Conservation (phyloP, 2,888 invertebrate genomes). For the Polydrusus tereticollis region DNA sequence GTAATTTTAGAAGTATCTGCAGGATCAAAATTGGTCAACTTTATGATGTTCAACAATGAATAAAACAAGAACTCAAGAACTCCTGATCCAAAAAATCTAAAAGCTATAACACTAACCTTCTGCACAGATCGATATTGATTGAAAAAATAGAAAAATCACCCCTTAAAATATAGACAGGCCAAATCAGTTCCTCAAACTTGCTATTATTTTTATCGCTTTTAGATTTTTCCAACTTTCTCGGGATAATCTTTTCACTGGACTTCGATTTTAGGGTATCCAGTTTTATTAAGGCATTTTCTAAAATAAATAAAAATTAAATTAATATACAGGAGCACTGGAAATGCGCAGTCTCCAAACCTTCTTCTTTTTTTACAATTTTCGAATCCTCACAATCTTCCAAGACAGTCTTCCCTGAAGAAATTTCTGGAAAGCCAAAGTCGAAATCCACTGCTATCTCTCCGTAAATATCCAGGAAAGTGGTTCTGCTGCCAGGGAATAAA, state of each 20-base stretch:
- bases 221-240: constrained; percentile 35
- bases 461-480: constrained; percentile 67
- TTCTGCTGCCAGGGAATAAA: constrained; percentile 62
- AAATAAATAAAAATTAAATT: constrained; percentile 5
- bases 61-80: too few species aligned
- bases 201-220: constrained; percentile 39
- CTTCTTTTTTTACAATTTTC: constrained; percentile 7
- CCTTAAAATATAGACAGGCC: constrained; percentile 84
- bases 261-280: constrained; percentile 41
- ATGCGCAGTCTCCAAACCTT: constrained; percentile 9
- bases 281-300: constrained; percentile 47
- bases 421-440: constrained; percentile 77
- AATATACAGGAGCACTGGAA: background rate
- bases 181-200: constrained; percentile 60
- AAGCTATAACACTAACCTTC: constrained; percentile 63
- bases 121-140: constrained; percentile 66
- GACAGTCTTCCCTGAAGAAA: constrained; percentile 37
- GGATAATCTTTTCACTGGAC: constrained; percentile 50
- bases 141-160: constrained; percentile 88
- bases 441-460: constrained; percentile 91
- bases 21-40: too few species aligned
- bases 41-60: too few species aligned
- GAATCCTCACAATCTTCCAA: background rate
- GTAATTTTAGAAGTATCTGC: too few species aligned
- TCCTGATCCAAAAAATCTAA: too few species aligned